A percentile compares a stretch with the other conserved stretches of the same genome.
These are phyloP conservation scores for Hyalella azteca DNA, from an alignment of 2,888 invertebrate genomes.

Conservation along the genomic window DNA sequence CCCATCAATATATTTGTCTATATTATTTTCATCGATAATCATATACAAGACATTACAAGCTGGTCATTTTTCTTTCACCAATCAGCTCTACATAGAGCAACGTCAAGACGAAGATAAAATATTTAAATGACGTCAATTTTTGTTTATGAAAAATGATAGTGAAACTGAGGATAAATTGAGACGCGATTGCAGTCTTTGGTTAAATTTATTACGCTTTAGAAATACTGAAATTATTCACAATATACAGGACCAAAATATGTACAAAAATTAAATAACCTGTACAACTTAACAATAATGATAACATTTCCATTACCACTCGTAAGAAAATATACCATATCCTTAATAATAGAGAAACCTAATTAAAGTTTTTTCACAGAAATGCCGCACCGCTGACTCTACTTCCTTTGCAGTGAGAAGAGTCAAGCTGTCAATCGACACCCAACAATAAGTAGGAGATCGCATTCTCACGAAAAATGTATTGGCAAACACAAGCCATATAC, in stretches of 20 bases:
- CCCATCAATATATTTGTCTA: too few relatives aligned
- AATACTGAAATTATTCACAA: conserved; percentile 2
- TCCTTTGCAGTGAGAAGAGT: too few relatives aligned
- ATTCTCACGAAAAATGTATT: too few relatives aligned
- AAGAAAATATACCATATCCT: conserved; percentile 28
- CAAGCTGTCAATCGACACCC: too few relatives aligned
- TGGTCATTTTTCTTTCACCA: too few relatives aligned
- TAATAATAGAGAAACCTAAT: not conserved
- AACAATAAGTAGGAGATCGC: too few relatives aligned
- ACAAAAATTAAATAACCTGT: conserved; percentile 29
- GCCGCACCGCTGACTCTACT: too few relatives aligned
- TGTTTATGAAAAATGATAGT: not conserved
- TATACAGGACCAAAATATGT: conserved; percentile 20
- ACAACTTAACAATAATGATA: conserved; percentile 35
- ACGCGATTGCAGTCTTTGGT: conserved; percentile 9
- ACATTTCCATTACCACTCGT: conserved; percentile 16
- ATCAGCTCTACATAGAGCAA: too few relatives aligned
- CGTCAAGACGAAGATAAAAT: not conserved
- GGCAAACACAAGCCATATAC: too few relatives aligned
- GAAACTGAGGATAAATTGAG: not conserved
- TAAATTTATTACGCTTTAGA: conserved; percentile 15
- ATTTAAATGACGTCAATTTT: not conserved
- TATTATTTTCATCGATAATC: too few relatives aligned
- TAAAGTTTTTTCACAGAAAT: too few relatives aligned
- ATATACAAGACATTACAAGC: too few relatives aligned